Evolutionary conservation across 2,888 invertebrate genomes (phyloP).

Genomic region (Phoenoteleia sp.): DNA sequence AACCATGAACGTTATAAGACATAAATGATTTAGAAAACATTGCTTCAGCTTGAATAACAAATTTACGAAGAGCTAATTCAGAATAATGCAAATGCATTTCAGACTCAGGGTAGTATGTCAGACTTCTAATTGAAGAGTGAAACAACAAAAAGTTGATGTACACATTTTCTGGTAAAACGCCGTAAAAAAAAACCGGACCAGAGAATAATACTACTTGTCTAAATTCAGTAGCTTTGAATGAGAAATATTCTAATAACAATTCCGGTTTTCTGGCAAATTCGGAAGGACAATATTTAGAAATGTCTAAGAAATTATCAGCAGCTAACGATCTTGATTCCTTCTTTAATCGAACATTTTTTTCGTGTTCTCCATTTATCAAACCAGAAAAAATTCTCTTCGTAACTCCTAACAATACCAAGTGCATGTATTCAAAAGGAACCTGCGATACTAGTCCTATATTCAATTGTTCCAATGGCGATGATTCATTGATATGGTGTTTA

Average conservation of each 20-base stretch:
- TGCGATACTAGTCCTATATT: background rate
- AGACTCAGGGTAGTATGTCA: background rate
- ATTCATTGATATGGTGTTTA: background rate
- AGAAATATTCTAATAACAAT: background rate
- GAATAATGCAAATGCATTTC: slow-evolving; percentile 6
- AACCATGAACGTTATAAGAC: background rate
- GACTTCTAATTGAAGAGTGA: slow-evolving; percentile 14
- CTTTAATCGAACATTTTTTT: background rate
- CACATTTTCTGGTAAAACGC: background rate
- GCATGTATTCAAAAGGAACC: slow-evolving; percentile 42
- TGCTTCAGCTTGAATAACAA: background rate
- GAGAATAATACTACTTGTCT: slow-evolving; percentile 27
- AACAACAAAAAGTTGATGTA: slow-evolving; percentile 6
- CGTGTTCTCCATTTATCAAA: slow-evolving; percentile 30
- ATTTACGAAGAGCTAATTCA: background rate
- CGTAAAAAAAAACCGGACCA: slow-evolving; percentile 4
- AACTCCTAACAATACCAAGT: slow-evolving; percentile 13
- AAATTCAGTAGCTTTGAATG: slow-evolving; percentile 45
- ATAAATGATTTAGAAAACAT: background rate
- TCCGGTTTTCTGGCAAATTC: slow-evolving; percentile 32
- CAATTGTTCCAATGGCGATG: slow-evolving; percentile 17
- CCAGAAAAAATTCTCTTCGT: slow-evolving; percentile 19
- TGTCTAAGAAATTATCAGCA: background rate
- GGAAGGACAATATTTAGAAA: too few species aligned
- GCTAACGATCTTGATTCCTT: background rate